Conservation (phyloP, 2,113 vertebrate species). For the Crotalus viridis region DNA sequence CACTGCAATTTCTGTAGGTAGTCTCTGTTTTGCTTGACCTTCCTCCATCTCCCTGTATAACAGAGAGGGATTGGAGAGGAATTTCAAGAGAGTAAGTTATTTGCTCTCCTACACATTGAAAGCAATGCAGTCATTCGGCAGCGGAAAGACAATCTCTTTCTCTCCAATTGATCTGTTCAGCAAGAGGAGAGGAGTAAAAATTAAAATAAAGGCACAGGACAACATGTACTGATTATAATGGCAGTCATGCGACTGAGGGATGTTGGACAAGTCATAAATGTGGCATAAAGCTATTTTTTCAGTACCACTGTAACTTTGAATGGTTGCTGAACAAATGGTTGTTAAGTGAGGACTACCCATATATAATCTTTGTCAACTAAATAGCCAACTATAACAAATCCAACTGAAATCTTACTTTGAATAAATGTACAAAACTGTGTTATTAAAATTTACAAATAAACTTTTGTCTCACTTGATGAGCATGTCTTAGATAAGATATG, state of each 20-base stretch:
- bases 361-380: not conserved
- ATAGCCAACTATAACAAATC: not conserved
- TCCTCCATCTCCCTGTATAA: not conserved
- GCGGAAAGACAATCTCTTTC: not conserved
- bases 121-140: not conserved
- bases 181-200: not conserved
- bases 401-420: not conserved
- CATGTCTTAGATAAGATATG: not conserved
- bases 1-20: not conserved
- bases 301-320: not conserved
- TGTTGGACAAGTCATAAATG: not conserved
- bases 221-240: not conserved
- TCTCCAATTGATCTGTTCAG: not conserved
- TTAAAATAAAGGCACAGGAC: not conserved
- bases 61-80: not conserved
- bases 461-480: not conserved
- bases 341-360: not conserved
- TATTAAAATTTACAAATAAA: constrained; percentile 3
- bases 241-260: not conserved
- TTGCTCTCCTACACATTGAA: not conserved
- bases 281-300: not conserved
- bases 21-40: not conserved
- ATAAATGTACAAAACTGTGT: not conserved
- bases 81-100: not conserved
- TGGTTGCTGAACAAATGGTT: not conserved